Evolutionary conservation across 1,140 invertebrate species (phyloP), one percentile per base, ranked within the genome.

Genomic region (Drosophila pandora): DNA sequence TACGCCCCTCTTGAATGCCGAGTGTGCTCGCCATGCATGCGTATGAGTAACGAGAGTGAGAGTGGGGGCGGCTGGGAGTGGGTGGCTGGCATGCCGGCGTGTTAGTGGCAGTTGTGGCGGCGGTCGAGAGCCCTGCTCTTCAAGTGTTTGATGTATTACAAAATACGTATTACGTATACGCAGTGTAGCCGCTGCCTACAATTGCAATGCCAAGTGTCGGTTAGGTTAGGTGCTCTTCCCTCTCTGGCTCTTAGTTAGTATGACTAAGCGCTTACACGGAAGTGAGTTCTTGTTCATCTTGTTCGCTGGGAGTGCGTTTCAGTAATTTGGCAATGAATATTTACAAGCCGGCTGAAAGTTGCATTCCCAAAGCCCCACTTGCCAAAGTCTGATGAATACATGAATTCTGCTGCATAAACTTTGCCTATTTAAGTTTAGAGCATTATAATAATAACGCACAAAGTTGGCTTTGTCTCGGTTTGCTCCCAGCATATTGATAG

Each of bases 61-160:
- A 55, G 57, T 70, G 68, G 25, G 60, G 30, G 64, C 50, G 50
- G 53, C n/a, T 39, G 52, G 28, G 48, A 12, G 55, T n/a, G 39
- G 48, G 37, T 39, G 45, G 47, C 34, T 25, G 43, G 41, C 52
- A 39, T 8, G 30, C 12, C n/a, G 41, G 54, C n/a, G 41, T 48
- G 21, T 9, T 39, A 68, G 61, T 67, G 62, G 65, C 61, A 67
- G 61, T 49, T 52, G 49, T 25, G 54, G 56, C 32, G 39, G 25
- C 43, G 43, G 58, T 84, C 76, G 71, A 84, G 81, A 62, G 64
- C 77, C 70, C 77, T 77, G 79, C 45, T 74, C 58, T 81, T 87
- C 69, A 82, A 85, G 82, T 64, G 63, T 59, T 82, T 87, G 82
- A 87, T 88, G 82, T 88, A 88, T 87, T 88, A 82, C 79, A 76